These are phyloP conservation scores for Elysia crispata DNA, from an alignment of 2,888 invertebrate species.

Conservation along the genomic window DNA sequence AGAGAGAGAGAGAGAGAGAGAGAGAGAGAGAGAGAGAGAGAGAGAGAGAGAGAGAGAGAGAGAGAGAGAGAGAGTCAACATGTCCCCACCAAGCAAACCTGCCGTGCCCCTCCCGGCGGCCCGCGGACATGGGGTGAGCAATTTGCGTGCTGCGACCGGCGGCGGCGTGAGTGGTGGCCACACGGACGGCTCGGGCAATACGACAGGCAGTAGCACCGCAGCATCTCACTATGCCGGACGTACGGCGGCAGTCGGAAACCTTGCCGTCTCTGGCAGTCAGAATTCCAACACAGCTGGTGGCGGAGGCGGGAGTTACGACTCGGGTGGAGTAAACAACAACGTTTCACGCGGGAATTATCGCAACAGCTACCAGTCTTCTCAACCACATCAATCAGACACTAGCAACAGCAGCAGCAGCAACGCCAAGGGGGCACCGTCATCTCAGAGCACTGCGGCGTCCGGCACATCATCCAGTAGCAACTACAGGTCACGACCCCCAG, in stretches of 20 bases:
- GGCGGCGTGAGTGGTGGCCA: background rate
- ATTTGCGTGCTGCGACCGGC: background rate
- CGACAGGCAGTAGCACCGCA: slow-evolving; percentile 17
- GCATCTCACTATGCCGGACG: background rate
- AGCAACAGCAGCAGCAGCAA: background rate
- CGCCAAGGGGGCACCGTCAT: background rate
- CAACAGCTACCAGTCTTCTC: background rate
- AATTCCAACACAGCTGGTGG: too few relatives aligned
- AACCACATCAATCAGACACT: background rate
- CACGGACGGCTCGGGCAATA: background rate
- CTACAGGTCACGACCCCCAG: slow-evolving; percentile 23
- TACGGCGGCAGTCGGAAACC: slow-evolving; percentile 13
- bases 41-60: background rate
- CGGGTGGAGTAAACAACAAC: too few relatives aligned
- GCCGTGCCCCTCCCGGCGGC: too few relatives aligned
- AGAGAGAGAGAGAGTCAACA: background rate
- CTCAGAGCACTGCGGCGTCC: background rate
- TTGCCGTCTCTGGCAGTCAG: background rate
- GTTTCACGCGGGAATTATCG: too few relatives aligned
- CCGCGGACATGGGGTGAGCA: slow-evolving; percentile 6
- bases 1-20: background rate
- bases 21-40: slow-evolving; percentile 37
- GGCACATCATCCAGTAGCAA: slow-evolving; percentile 41
- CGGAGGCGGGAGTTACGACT: too few relatives aligned
- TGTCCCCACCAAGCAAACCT: too few relatives aligned